Base-by-base conservation (phyloP, 1,140 invertebrate species). In the Amphibalanus amphitrite region DNA sequence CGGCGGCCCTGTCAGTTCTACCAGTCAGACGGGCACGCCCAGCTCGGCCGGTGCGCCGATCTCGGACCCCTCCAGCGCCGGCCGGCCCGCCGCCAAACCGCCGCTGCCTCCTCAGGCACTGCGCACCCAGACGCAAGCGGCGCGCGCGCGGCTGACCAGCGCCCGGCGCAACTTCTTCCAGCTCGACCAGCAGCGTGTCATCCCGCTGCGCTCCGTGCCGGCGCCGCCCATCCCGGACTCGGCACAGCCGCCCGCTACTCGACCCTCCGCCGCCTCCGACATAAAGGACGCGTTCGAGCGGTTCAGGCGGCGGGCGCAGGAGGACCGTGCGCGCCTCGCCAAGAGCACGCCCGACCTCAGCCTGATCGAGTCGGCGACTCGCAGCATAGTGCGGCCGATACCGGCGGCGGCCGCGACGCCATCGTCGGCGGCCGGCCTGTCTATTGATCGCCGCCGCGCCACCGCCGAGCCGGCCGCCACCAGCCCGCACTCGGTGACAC, bases 281-380 rank as follows among this genome's bases (percentile, higher is more conserved):
- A 67, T 77, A 69, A 72, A 74, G 68, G 71, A 74, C n/a, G 74
- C 74, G 30, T 75, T 77, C 59, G 74, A 75, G 30, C 68, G 70
- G 70, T 77, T 75, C 71, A 74, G 71, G 6, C 68, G 75, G 28
- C 72, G 71, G 33, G 74, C 76, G 25, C 72, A 74, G 26, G 72
- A 76, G 29, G 77, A 75, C 29, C 73, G 77, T 15, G 77, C 76
- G 69, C 75, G 75, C 25, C 71, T 77, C 30, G 77, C 77, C 69
- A 70, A 72, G 38, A 77, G 75, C 64, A 76, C 77, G 38, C 75
- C 74, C 13, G 74, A 78, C 73, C 71, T 78, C 38, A 75, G 68
- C 69, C 71, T 71, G 25, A 73, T 77, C 67, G 76, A 75, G 67
- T 69, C 69, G 70, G 70, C 69, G 67, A 70, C 74, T 70, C 76